Evolutionary conservation across 2,113 vertebrate species (phyloP), one percentile per base, ranked within the genome.

Genomic region (Sander vitreus): DNA sequence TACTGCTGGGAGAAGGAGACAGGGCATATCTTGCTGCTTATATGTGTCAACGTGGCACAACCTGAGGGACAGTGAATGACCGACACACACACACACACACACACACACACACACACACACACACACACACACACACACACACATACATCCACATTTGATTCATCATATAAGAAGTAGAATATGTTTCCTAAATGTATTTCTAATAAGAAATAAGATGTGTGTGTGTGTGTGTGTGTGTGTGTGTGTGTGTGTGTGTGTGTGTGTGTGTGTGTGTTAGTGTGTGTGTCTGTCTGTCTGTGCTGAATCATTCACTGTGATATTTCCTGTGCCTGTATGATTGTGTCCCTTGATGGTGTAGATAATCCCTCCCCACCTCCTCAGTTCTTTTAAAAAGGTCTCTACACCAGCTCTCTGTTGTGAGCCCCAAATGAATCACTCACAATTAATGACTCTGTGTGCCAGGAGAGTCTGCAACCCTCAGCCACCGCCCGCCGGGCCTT

Each of bases 391-490:
- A 90, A 91, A 91, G 88, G 88, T 92, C 84, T 88, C 55, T 70
- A 53, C 80, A 78, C 53, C 84, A 60, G 79, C 85, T 57, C 73
- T 77, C 90, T 81, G 84, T 78, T 80, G 71, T 30, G 50, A 87
- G 78, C 77, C 72, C 71, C 72, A 87, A 90, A 91, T 93, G 88
- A 92, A 93, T 91, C 86, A 80, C 92, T 93, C 88, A 89, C 78
- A 88, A 89, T 92, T 90, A 93, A 93, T 93, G 92, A 90, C 82
- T 78, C 64, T 10, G 66, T 53, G 77, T 57, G 72, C 55, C 74
- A 33, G 59, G 72, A 75, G 72, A 81, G 73, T 71, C 76, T 68
- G 65, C 60, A 68, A 81, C 48, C 65, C 76, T 55, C 63, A 16
- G 51, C 74, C 50, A 27, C 62, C 65, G 9, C 73, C 67, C 13